These are phyloP conservation scores for Mermis nigrescens DNA, from an alignment of 2,888 invertebrate genomes.

Conservation along the genomic window DNA sequence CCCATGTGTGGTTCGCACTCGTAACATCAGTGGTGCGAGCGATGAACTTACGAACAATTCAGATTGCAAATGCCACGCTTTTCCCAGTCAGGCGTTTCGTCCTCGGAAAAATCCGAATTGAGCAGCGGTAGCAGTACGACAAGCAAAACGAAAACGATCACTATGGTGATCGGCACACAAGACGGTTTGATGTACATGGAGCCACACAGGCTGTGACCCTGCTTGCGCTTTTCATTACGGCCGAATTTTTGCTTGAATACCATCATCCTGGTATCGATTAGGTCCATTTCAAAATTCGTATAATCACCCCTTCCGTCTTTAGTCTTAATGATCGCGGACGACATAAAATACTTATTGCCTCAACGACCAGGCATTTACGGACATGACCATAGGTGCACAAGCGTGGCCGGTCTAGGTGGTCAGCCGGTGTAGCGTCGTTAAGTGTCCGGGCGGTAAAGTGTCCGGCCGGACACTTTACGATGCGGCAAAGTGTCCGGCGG, in stretches of 20 bases:
- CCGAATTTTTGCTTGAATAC: slow-evolving; percentile 3
- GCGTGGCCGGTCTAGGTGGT: too few relatives aligned
- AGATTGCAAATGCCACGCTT: background rate
- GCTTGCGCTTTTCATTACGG: background rate
- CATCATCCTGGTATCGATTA: slow-evolving; percentile 23
- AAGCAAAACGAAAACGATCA: slow-evolving; percentile 55
- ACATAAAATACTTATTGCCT: too few relatives aligned
- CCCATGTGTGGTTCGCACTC: too few relatives aligned
- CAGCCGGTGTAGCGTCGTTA: too few relatives aligned
- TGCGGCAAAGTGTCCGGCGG: too few relatives aligned
- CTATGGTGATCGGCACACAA: slow-evolving; percentile 60
- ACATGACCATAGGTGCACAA: too few relatives aligned
- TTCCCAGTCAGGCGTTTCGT: background rate
- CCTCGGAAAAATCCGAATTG: background rate
- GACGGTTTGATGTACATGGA: slow-evolving; percentile 42
- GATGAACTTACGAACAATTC: background rate
- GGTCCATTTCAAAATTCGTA: slow-evolving; percentile 28
- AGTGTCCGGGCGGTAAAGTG: too few relatives aligned
- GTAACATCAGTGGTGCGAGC: too few relatives aligned
- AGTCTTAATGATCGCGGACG: slow-evolving; percentile 18
- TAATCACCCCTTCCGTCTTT: slow-evolving; percentile 28
- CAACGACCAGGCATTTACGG: too few relatives aligned
- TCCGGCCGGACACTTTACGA: too few relatives aligned
- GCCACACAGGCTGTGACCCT: slow-evolving; percentile 8
- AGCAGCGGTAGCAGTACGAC: slow-evolving; percentile 55